These are phyloP conservation scores for Sternotherus odoratus DNA, from an alignment of 2,797 vertebrate species.

Conservation along the genomic window DNA sequence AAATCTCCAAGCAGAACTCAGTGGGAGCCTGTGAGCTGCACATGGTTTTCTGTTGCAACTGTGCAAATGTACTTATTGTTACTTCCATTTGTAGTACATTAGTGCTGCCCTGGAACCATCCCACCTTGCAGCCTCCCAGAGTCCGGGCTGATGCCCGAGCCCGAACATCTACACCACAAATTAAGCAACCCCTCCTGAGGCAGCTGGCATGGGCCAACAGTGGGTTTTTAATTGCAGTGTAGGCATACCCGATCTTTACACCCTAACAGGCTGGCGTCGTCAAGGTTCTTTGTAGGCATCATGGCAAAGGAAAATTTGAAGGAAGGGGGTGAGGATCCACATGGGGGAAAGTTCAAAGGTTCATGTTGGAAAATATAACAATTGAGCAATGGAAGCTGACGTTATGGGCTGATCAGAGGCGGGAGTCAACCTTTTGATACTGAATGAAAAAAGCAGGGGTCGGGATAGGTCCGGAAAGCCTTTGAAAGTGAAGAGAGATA, in stretches of 20 bases:
- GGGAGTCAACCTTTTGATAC: background rate
- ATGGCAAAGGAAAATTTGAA: background rate
- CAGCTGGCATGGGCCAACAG: too few relatives aligned
- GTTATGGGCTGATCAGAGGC: background rate
- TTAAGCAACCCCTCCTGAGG: background rate
- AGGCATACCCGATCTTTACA: too few relatives aligned
- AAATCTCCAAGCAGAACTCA: background rate
- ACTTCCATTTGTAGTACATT: background rate
- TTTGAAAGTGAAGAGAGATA: background rate
- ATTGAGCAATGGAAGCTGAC: background rate
- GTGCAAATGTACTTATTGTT: background rate
- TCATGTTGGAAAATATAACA: background rate
- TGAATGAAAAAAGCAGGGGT: background rate
- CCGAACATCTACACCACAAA: background rate
- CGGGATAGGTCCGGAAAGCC: background rate
- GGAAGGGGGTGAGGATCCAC: constrained; percentile 73
- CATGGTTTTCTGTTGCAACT: background rate
- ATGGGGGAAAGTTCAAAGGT: background rate
- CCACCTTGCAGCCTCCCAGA: background rate
- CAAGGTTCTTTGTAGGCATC: background rate
- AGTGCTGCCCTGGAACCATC: background rate
- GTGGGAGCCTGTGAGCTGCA: background rate
- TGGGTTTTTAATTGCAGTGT: too few relatives aligned
- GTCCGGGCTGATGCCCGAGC: background rate
- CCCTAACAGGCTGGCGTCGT: background rate